A percentile compares a stretch with the other conserved stretches of the same genome.
Conservation (phyloP, 92 coral and sea anemone genomes). For the Montipora capitata region DNA sequence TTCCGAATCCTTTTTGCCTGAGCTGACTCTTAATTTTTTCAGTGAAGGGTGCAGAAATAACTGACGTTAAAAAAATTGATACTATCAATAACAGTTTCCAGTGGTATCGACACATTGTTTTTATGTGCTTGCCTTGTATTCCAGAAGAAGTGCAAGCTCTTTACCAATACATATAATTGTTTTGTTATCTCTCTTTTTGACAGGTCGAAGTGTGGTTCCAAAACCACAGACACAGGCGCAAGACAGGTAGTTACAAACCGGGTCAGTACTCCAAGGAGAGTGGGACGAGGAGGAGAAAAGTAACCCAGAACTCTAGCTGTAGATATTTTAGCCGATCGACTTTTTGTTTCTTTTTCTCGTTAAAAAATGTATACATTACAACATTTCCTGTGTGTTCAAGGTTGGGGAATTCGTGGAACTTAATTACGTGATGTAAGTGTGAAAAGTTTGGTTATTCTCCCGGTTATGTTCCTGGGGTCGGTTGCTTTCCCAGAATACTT, state of each 20-base stretch:
- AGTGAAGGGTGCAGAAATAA: background rate
- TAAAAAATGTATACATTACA: too few relatives aligned
- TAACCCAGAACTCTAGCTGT: too few relatives aligned
- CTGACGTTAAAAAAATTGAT: slow-evolving; percentile 6
- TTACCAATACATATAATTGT: background rate
- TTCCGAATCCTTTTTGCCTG: background rate
- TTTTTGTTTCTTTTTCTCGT: background rate
- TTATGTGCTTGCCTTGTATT: slow-evolving; percentile 2
- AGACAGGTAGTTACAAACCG: background rate
- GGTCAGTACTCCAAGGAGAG: background rate
- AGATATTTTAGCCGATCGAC: too few relatives aligned
- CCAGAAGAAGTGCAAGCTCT: background rate
- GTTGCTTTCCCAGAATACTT: too few relatives aligned
- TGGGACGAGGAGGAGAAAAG: too few relatives aligned
- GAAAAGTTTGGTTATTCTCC: too few relatives aligned
- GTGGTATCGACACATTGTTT: slow-evolving; percentile 9
- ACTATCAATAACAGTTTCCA: slow-evolving; percentile 8
- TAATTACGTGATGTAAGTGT: too few relatives aligned
- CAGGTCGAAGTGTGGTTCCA: background rate
- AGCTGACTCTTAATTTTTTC: background rate
- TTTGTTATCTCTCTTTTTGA: too few relatives aligned
- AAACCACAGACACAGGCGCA: background rate
- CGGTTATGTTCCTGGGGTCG: too few relatives aligned
- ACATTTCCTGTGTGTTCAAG: too few relatives aligned
- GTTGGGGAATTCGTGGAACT: too few relatives aligned